A percentile compares a stretch with the other conserved stretches of the same genome.
These are phyloP conservation scores for Pristionchus fissidentatus DNA, from an alignment of 2,888 invertebrate species.

Conservation along the genomic window DNA sequence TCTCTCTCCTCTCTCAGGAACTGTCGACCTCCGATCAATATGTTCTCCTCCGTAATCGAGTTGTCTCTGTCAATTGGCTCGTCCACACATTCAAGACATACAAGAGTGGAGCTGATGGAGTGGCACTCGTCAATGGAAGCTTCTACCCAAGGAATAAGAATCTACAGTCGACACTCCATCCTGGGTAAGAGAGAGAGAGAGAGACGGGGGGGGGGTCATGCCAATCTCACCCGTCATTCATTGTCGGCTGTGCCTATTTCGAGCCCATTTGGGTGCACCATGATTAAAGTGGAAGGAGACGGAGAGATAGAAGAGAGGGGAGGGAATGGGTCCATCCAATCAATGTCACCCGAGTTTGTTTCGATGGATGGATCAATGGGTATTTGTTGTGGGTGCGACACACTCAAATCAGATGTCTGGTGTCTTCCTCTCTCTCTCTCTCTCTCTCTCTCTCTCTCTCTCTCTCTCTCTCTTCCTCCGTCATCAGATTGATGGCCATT, in stretches of 20 bases:
- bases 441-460: no score
- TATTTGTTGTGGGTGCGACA: not conserved
- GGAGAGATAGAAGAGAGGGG: not conserved
- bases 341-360: not conserved
- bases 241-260: not conserved
- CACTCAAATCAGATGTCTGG: no score
- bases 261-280: not conserved
- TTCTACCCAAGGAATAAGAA: conserved; percentile 67
- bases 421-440: no score
- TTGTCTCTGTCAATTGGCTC: conserved; percentile 69
- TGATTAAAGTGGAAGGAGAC: not conserved
- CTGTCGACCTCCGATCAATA: conserved; percentile 62
- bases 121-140: conserved; percentile 67
- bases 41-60: conserved; percentile 63
- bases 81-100: conserved; percentile 68
- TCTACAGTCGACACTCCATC: conserved; percentile 62
- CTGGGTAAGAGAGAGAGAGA: conserved; percentile 52
- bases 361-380: not conserved
- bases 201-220: no score
- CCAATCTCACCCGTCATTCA: no score
- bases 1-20: no score
- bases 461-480: no score
- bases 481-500: no score
- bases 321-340: no score
- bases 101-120: conserved; percentile 65